These are phyloP conservation scores for Enteromius paludinosus DNA, from an alignment of 2,797 vertebrate genomes.

Conservation along the genomic window DNA sequence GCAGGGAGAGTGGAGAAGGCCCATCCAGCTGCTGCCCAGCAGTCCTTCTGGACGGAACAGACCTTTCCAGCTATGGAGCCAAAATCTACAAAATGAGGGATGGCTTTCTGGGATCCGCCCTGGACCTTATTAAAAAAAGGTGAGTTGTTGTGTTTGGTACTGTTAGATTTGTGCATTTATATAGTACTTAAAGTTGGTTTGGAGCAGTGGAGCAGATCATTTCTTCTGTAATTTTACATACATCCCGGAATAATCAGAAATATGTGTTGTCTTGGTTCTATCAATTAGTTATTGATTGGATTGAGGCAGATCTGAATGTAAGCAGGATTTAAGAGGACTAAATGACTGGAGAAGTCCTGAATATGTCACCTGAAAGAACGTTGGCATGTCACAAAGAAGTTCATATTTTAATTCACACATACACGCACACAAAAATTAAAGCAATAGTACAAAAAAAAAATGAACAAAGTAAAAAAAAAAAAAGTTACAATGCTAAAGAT, in stretches of 20 bases:
- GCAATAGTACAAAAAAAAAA: background rate
- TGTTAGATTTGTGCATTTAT: background rate
- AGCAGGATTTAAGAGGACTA: background rate
- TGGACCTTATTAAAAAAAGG: constrained; percentile 95
- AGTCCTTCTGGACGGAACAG: constrained; percentile 85
- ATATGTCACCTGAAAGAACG: background rate
- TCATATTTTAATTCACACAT: no score
- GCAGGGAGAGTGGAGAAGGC: constrained; percentile 74
- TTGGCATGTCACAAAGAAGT: background rate
- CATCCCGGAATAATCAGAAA: no score
- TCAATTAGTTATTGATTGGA: background rate
- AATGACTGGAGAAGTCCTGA: background rate
- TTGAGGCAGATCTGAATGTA: background rate
- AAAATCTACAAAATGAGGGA: constrained; percentile 93
- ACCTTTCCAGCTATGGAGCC: constrained; percentile 87
- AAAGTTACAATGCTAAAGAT: background rate
- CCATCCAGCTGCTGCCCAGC: constrained; percentile 89
- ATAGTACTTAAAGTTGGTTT: background rate
- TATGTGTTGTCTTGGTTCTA: background rate
- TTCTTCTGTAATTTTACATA: background rate
- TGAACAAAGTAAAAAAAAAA: background rate
- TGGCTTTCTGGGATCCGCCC: constrained; percentile 86
- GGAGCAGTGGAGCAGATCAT: background rate
- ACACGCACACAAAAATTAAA: background rate
- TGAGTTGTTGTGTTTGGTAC: constrained; percentile 62